These are phyloP conservation scores for Loripinus fragilis DNA, from an alignment of 2,888 invertebrate species.

Conservation along the genomic window DNA sequence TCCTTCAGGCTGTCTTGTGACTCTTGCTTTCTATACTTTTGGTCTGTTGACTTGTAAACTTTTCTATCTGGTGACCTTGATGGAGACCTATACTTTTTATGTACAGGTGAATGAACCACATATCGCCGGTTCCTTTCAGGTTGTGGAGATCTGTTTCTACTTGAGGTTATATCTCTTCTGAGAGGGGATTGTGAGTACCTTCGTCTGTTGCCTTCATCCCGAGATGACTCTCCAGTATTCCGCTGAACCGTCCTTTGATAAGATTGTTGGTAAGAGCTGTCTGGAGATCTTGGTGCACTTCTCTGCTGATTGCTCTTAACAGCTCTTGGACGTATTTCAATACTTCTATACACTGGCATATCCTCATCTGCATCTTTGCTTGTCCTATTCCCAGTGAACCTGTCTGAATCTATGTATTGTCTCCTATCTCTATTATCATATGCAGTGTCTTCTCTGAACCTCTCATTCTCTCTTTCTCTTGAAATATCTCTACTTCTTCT, in stretches of 20 bases:
- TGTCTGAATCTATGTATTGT: background rate
- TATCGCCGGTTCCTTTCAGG: background rate
- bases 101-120: background rate
- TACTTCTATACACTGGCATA: constrained; percentile 5
- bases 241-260: background rate
- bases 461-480: background rate
- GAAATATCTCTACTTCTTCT: background rate
- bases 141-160: background rate
- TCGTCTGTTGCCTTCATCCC: background rate
- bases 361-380: background rate
- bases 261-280: background rate
- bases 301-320: background rate
- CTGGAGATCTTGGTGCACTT: background rate
- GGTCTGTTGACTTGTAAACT: background rate
- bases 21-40: background rate
- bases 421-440: background rate
- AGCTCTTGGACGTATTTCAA: constrained; percentile 3
- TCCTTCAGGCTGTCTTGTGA: background rate
- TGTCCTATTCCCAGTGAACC: background rate
- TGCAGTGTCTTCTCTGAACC: background rate
- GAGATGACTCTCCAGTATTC: background rate
- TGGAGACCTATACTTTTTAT: background rate
- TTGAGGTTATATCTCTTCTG: too few relatives aligned
- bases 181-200: background rate
- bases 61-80: constrained; percentile 30